These are phyloP conservation scores for Cremastinae sp. DNA, from an alignment of 2,888 invertebrate species.

Conservation along the genomic window DNA sequence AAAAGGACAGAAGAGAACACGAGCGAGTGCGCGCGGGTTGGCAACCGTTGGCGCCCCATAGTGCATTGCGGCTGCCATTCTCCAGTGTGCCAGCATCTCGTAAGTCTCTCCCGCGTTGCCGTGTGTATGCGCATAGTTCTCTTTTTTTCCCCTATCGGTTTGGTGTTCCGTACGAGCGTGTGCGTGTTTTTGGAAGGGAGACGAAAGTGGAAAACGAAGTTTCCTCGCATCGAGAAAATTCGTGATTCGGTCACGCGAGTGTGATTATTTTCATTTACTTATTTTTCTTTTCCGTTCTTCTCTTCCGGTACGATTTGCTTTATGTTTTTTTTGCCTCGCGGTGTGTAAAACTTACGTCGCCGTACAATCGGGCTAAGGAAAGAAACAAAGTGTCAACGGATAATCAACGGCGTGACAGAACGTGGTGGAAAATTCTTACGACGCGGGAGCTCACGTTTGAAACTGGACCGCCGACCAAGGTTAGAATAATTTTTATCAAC, in stretches of 20 bases:
- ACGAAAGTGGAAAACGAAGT: too few species aligned
- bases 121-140: constrained; percentile 10
- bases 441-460: constrained; percentile 71
- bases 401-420: constrained; percentile 31
- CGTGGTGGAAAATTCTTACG: constrained; percentile 58
- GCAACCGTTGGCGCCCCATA: constrained; percentile 68
- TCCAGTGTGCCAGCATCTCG: constrained; percentile 68
- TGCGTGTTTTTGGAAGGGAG: not conserved
- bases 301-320: not conserved
- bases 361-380: not conserved
- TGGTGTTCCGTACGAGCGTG: constrained; percentile 15
- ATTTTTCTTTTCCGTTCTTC: not conserved
- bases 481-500: constrained; percentile 65
- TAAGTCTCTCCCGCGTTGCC: constrained; percentile 32
- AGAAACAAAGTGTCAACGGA: constrained; percentile 1
- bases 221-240: too few species aligned
- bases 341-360: not conserved
- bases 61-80: constrained; percentile 75
- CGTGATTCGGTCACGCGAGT: too few species aligned
- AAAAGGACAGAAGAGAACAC: constrained; percentile 21
- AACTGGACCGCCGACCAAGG: constrained; percentile 78
- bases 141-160: constrained; percentile 8
- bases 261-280: not conserved
- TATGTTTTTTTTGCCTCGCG: not conserved
- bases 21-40: constrained; percentile 66